Evolutionary conservation across 1,140 invertebrate species (phyloP).

Genomic region (Cyrtorhinus lividipennis): DNA sequence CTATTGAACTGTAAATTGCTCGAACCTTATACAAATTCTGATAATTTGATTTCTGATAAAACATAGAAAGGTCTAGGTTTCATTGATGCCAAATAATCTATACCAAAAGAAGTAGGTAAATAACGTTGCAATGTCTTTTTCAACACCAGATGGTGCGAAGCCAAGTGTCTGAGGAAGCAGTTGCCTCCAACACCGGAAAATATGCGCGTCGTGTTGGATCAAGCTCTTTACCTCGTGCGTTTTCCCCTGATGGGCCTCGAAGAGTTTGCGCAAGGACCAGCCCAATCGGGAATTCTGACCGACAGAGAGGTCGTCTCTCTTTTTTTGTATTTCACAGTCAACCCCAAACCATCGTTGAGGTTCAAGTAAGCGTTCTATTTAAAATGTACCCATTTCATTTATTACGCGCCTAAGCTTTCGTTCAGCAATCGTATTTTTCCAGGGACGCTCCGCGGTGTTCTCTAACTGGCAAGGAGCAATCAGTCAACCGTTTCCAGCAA

Average conservation of each 20-base stretch:
- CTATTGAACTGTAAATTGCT: too few species aligned
- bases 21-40: too few species aligned
- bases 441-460: conserved; percentile 60
- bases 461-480: conserved; percentile 69
- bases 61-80: too few species aligned
- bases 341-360: conserved; percentile 41
- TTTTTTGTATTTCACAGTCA: conserved; percentile 70
- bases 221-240: conserved; percentile 55
- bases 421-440: conserved; percentile 9
- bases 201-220: conserved; percentile 49
- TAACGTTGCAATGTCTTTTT: neutral
- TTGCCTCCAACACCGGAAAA: conserved; percentile 52
- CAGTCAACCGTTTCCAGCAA: conserved; percentile 64
- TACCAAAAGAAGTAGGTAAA: neutral
- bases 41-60: too few species aligned
- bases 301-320: conserved; percentile 54
- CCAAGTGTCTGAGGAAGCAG: conserved; percentile 54
- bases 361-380: conserved; percentile 18
- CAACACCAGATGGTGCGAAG: conserved; percentile 54
- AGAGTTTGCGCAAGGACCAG: conserved; percentile 70
- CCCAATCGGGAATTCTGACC: conserved; percentile 57
- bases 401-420: too few species aligned
- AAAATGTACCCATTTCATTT: too few species aligned
- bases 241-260: conserved; percentile 79
- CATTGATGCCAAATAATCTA: too few species aligned